These are phyloP conservation scores for Schrankia costaestrigalis DNA, from an alignment of 2,888 invertebrate genomes.

Conservation along the genomic window DNA sequence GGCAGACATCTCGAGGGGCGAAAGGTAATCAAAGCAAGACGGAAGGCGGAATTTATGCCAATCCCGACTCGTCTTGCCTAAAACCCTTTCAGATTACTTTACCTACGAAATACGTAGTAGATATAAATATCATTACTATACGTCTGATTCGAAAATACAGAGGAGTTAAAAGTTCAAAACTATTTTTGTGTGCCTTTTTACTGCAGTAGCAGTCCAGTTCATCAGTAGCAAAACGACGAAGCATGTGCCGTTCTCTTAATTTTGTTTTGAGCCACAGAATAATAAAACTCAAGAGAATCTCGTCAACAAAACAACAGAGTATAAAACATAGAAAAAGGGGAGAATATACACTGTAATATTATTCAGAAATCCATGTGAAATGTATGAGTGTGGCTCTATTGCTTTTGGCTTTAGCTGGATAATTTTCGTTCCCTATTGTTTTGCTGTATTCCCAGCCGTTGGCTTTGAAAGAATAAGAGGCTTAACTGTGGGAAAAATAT, in stretches of 20 bases:
- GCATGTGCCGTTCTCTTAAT: conserved; percentile 6
- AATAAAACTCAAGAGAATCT: conserved; percentile 13
- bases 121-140: background rate
- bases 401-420: conserved; percentile 40
- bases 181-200: background rate
- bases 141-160: too few species aligned
- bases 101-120: conserved; percentile 22
- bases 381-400: conserved; percentile 34
- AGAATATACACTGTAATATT: conserved; percentile 27
- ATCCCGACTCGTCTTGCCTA: conserved; percentile 62
- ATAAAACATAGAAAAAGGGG: conserved; percentile 17
- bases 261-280: conserved; percentile 22
- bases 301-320: conserved; percentile 13
- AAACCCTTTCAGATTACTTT: conserved; percentile 57
- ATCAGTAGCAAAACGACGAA: conserved; percentile 7
- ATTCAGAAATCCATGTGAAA: conserved; percentile 38
- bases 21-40: conserved; percentile 66
- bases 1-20: conserved; percentile 59
- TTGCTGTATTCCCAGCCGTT: conserved; percentile 37
- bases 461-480: conserved; percentile 42
- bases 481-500: conserved; percentile 36
- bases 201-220: background rate
- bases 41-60: conserved; percentile 56
- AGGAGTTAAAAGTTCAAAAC: background rate
- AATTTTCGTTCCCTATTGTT: conserved; percentile 44